Percentiles rank a stretch among this genome's conserved stretches.
Conservation (phyloP, 2,888 invertebrate genomes). For the Catocala nupta region DNA sequence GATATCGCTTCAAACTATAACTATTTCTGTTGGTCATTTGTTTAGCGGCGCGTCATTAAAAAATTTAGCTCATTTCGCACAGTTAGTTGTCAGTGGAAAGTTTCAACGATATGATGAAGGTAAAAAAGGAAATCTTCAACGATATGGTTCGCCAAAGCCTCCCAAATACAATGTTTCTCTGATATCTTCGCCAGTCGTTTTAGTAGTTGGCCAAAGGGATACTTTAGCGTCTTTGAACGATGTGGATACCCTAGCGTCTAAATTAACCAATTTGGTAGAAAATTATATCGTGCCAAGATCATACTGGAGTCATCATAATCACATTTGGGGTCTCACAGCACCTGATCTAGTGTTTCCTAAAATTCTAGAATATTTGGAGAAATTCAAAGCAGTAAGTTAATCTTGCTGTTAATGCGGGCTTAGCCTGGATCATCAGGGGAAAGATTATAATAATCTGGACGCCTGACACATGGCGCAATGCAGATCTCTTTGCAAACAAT, state of each 20-base stretch:
- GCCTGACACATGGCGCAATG: too few species aligned
- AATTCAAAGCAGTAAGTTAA: slow-evolving; percentile 39
- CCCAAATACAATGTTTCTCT: slow-evolving; percentile 73
- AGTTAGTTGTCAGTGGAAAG: slow-evolving; percentile 71
- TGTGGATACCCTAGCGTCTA: slow-evolving; percentile 80
- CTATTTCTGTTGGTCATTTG: slow-evolving; percentile 83
- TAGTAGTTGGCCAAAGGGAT: slow-evolving; percentile 86
- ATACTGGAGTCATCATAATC: slow-evolving; percentile 79
- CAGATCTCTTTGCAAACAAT: too few species aligned
- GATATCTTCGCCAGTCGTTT: slow-evolving; percentile 70
- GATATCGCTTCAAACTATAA: slow-evolving; percentile 83
- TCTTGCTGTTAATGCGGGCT: too few species aligned
- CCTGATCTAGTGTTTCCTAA: slow-evolving; percentile 65
- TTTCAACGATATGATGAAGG: slow-evolving; percentile 79
- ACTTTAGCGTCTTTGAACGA: slow-evolving; percentile 88
- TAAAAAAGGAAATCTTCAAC: slow-evolving; percentile 61
- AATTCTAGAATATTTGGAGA: slow-evolving; percentile 66
- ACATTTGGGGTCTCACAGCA: slow-evolving; percentile 70
- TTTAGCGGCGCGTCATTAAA: slow-evolving; percentile 85
- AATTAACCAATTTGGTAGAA: slow-evolving; percentile 87
- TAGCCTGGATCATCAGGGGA: too few species aligned
- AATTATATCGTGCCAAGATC: slow-evolving; percentile 87
- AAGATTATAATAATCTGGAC: too few species aligned
- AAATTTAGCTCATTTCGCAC: slow-evolving; percentile 84
- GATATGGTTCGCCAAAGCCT: slow-evolving; percentile 68